Evolutionary conservation across 2,797 vertebrate species (phyloP).

Genomic region (Rhynchonycteris naso): DNA sequence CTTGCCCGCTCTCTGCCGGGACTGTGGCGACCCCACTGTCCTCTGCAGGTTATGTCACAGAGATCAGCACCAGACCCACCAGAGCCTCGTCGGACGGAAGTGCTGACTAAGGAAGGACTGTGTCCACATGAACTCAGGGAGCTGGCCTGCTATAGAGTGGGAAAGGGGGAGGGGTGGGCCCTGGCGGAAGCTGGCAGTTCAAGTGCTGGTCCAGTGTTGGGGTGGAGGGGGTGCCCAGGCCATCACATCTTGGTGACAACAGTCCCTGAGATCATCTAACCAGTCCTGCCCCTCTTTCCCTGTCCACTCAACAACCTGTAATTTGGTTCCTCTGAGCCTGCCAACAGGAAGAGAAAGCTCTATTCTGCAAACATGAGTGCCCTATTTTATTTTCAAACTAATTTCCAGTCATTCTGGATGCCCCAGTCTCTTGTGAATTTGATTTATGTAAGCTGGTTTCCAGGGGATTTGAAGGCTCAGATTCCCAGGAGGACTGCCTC

Average conservation of each 20-base stretch:
- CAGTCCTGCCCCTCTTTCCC: not conserved
- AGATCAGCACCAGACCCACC: not conserved
- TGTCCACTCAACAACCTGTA: not conserved
- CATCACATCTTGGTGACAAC: not conserved
- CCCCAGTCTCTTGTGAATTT: not conserved
- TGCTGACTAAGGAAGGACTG: not conserved
- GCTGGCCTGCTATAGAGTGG: not conserved
- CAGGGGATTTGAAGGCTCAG: not conserved
- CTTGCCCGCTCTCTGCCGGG: too few relatives aligned
- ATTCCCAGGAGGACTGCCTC: not conserved
- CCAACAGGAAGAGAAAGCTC: conserved; percentile 12
- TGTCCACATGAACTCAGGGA: not conserved
- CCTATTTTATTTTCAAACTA: not conserved
- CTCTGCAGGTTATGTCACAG: not conserved
- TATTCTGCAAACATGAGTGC: not conserved
- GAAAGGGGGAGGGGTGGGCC: not conserved
- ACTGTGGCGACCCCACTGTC: not conserved
- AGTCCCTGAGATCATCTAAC: not conserved
- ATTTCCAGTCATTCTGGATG: not conserved
- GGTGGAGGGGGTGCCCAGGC: not conserved
- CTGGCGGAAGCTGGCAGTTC: not conserved
- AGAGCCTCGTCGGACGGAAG: not conserved
- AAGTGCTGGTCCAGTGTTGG: not conserved
- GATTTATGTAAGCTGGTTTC: not conserved
- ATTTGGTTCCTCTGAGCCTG: not conserved